phyloP scores from a whole-genome alignment of 2,797 vertebrate species.

The Euthynnus affinis region DNA sequence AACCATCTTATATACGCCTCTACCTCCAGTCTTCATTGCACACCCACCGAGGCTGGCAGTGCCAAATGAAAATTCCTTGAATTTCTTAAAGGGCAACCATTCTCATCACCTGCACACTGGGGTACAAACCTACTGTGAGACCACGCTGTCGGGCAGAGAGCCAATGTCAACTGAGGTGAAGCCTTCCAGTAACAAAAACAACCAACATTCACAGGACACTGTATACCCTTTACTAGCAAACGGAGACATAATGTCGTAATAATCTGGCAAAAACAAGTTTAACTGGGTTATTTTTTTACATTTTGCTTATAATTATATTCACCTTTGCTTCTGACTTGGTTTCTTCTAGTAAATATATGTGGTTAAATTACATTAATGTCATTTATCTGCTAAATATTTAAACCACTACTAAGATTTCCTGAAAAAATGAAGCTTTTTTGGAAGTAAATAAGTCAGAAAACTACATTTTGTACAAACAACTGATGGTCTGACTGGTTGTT shows the following conservation, averaged over 20 bases:
- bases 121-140: conserved; percentile 76
- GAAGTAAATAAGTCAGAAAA: background rate
- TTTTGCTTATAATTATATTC: background rate
- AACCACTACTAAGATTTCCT: background rate
- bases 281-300: background rate
- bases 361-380: background rate
- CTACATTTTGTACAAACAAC: too few relatives aligned
- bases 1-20: conserved; percentile 25
- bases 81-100: conserved; percentile 82
- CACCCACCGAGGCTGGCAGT: conserved; percentile 71
- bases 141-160: conserved; percentile 67
- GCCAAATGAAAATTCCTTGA: conserved; percentile 72
- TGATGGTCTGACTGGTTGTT: background rate
- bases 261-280: conserved; percentile 19
- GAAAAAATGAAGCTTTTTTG: background rate
- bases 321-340: background rate
- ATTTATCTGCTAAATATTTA: background rate
- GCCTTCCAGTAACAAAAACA: conserved; percentile 73
- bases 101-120: conserved; percentile 77
- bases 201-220: conserved; percentile 57
- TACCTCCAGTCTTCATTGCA: conserved; percentile 49
- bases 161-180: conserved; percentile 80
- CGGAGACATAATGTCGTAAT: conserved; percentile 51
- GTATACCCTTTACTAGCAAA: conserved; percentile 41
- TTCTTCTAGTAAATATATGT: background rate